phyloP scores from a whole-genome alignment of 2,113 vertebrate genomes.

The Ranitomeya imitator region DNA sequence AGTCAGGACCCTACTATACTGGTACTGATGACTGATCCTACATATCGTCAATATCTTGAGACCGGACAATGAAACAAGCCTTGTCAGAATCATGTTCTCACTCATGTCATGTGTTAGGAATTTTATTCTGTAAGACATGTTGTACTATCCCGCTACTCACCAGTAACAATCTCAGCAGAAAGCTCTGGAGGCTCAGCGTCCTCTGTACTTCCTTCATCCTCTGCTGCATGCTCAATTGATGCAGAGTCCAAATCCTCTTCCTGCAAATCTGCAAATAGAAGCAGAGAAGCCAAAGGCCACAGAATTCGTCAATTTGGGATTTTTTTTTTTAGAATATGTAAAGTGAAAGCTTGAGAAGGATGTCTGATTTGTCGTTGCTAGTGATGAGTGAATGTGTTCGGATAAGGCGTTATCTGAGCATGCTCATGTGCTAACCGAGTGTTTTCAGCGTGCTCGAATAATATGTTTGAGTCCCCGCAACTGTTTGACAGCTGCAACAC shows the following conservation, averaged over 20 bases:
- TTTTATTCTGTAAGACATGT: background rate
- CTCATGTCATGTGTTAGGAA: background rate
- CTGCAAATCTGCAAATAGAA: background rate
- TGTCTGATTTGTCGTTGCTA: background rate
- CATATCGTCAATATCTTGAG: too few relatives aligned
- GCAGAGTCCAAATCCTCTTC: conserved; percentile 8
- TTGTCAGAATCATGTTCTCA: background rate
- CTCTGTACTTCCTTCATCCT: background rate
- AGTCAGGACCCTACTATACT: too few relatives aligned
- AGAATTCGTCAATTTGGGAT: background rate
- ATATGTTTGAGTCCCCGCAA: too few relatives aligned
- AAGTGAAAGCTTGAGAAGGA: background rate
- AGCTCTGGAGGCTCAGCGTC: background rate
- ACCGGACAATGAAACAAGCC: background rate
- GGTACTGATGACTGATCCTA: too few relatives aligned
- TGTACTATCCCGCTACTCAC: background rate
- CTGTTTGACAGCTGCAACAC: too few relatives aligned
- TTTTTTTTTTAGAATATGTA: background rate
- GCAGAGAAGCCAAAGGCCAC: background rate
- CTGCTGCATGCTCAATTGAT: background rate
- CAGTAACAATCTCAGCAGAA: background rate
- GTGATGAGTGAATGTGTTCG: too few relatives aligned
- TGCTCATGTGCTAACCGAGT: too few relatives aligned
- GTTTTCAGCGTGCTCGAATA: too few relatives aligned
- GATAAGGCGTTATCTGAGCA: too few relatives aligned